Evolutionary conservation across 1,140 invertebrate species (phyloP).

Genomic region (Seison nebaliae): DNA sequence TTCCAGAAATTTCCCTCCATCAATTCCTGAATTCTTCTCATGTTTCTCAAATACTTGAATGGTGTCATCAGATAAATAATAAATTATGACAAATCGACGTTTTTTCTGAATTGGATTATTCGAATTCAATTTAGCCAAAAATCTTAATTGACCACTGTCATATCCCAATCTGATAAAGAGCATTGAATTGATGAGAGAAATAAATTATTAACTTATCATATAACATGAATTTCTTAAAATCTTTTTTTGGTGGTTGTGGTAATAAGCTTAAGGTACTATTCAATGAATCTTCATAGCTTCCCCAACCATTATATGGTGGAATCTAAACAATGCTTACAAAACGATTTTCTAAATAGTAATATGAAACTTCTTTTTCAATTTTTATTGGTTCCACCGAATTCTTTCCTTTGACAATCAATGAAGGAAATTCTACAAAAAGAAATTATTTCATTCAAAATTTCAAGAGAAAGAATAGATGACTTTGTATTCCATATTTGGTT

Average conservation of each 20-base stretch:
- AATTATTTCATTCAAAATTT: too few relatives aligned
- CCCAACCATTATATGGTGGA: slow-evolving; percentile 30
- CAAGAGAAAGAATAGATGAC: too few relatives aligned
- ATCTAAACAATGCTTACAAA: too few relatives aligned
- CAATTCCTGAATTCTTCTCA: slow-evolving; percentile 44
- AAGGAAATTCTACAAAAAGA: too few relatives aligned
- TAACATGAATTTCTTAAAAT: slow-evolving; percentile 29
- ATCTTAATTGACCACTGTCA: slow-evolving; percentile 48
- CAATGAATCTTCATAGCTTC: slow-evolving; percentile 28
- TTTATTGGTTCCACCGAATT: not conserved
- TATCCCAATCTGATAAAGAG: slow-evolving; percentile 35
- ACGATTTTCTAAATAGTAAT: not conserved
- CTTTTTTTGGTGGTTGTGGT: slow-evolving; percentile 24
- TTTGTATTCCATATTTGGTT: slow-evolving; percentile 23
- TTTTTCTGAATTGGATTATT: slow-evolving; percentile 39
- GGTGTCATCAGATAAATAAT: slow-evolving; percentile 53
- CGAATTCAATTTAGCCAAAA: slow-evolving; percentile 44
- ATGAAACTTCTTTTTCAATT: not conserved
- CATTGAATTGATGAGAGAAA: not conserved
- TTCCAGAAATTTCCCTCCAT: slow-evolving; percentile 41
- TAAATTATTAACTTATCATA: slow-evolving; percentile 16
- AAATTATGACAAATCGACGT: slow-evolving; percentile 49
- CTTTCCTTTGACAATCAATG: too few relatives aligned
- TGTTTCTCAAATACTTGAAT: slow-evolving; percentile 47
- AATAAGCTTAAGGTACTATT: slow-evolving; percentile 23